Base-by-base conservation (phyloP, 2,888 invertebrate genomes). In the Cosmorhoe ocellata region DNA sequence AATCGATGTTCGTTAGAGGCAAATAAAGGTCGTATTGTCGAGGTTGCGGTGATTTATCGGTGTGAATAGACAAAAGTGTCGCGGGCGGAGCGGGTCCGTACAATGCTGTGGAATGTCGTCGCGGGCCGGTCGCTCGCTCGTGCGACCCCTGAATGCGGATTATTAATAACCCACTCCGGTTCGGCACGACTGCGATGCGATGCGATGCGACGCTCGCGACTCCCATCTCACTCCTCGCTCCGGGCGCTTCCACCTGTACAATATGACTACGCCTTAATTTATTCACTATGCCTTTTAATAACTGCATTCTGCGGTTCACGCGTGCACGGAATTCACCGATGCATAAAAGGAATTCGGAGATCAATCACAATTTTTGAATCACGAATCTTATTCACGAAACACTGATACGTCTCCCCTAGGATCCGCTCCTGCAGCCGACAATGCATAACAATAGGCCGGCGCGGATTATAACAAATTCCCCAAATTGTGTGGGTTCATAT, bases 1-100 rank as follows among this genome's bases (percentile, higher is more conserved):
- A 90, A 90, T 89, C 86, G 89, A 85, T 82, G 88, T 83, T 78
- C 73, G 84, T 86, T 85, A 85, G 76, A 83, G 73, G 84, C 84
- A 84, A 88, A 85, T 84, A 87, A 84, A 84, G 84, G 76, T 69
- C 66, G 76, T 76, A 83, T 85, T 83, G 83, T 81, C 67, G 67
- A 75, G 76, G 77, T 71, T 71, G 79, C 72, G 74, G 87, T 87
- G 89, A 89, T 89, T 84, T 88, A 89, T 88, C 69, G 81, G 83
- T 81, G 83, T 84, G 84, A 84, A 84, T 86, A 87, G 89, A 88
- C 85, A 86, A 88, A 84, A 88, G 87, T 87, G 85, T 88, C 81
- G 85, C 87, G 82, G 81, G 82, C 82, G 83, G 81, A 83, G 84
- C 83, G 78, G 74, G 75, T 65, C 47, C 74, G 80, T 76, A 89